These are phyloP conservation scores for Clarias batrachus DNA, from an alignment of 2,113 vertebrate species.

Conservation along the genomic window DNA sequence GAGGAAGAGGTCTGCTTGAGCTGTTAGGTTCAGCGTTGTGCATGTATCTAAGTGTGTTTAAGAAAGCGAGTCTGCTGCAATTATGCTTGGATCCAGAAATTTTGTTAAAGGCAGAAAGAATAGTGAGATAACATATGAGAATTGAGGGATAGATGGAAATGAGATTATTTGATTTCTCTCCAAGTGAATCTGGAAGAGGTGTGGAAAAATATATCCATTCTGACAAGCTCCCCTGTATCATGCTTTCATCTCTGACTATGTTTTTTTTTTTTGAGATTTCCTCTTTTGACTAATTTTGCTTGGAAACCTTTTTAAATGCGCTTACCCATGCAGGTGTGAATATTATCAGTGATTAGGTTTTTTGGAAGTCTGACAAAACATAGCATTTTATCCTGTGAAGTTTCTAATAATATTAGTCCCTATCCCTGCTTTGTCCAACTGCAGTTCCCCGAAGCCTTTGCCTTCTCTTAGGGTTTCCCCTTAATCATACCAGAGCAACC, in stretches of 20 bases:
- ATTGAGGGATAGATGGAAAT: slow-evolving; percentile 50
- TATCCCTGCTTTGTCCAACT: not conserved
- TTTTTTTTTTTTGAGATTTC: not conserved
- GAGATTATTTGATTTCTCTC: slow-evolving; percentile 51
- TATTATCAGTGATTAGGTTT: not conserved
- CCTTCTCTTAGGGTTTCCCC: not conserved
- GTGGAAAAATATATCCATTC: not conserved
- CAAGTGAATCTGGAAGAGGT: slow-evolving; percentile 27
- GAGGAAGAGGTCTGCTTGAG: not conserved
- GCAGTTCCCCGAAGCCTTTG: not conserved
- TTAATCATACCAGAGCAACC: not conserved
- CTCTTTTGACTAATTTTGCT: not conserved
- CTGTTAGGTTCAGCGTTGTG: slow-evolving; percentile 6
- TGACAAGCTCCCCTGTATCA: not conserved
- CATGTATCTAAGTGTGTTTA: not conserved
- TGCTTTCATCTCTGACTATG: not conserved
- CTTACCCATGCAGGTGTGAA: not conserved
- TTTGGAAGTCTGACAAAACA: too few relatives aligned
- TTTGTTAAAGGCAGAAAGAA: not conserved
- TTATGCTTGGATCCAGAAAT: slow-evolving; percentile 17
- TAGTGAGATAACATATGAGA: slow-evolving; percentile 27
- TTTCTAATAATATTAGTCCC: not conserved
- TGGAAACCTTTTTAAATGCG: not conserved
- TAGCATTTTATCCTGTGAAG: not conserved
- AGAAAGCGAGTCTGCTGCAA: slow-evolving; percentile 2